Base-by-base conservation (phyloP, 2,888 invertebrate genomes). In the Hartigia nigra region DNA sequence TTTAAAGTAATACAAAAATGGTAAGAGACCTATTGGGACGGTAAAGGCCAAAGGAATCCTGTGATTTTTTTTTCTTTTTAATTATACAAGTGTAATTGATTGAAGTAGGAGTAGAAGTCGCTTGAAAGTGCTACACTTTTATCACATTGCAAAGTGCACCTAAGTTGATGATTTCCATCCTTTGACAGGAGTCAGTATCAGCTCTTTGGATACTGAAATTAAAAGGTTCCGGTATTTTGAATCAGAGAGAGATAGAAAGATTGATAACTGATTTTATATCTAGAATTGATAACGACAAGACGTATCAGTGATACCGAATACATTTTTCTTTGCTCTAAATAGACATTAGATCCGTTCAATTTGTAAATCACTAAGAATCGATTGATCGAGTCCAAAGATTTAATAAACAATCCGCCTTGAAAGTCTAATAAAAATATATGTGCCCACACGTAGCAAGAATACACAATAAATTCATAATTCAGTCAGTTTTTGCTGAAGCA, bases 401-500 rank as follows among this genome's bases (percentile, higher is more conserved):
- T 1, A 0, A 55, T 9, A 9, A 23, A 55, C 9, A 9, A 55
- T 55, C 2, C 55, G 55, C 23, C 9, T 23, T 1, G 55, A 5
- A 55, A 55, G 23, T 23, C 55, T 2, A 23, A 23, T 1, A 9
- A 55, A 2, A 55, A 1, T 9, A 55, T 9, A 55, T 0, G 55
- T 5, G 55, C 9, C 55, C 55, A 76, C 80, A 78, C 79, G 79
- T 84, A 88, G 23, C 55, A 23, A 55, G 14, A 23, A 23, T 55
- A 55, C 23, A 9, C 23, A 9, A 55, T 55, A 55, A 55, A 90
- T 89, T 89, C 87, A 88, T 90, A 89, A 90, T 89, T 89, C 87
- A 87, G 87, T 86, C 86, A 86, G 85, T 88, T 90, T 89, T 88
- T 86, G 86, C 86, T 85, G 82, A 85, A 90, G 90, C 88, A 90